Evolutionary conservation across 2,888 invertebrate species (phyloP), one percentile per base, ranked within the genome.

Genomic region (Drosophila borealis): DNA sequence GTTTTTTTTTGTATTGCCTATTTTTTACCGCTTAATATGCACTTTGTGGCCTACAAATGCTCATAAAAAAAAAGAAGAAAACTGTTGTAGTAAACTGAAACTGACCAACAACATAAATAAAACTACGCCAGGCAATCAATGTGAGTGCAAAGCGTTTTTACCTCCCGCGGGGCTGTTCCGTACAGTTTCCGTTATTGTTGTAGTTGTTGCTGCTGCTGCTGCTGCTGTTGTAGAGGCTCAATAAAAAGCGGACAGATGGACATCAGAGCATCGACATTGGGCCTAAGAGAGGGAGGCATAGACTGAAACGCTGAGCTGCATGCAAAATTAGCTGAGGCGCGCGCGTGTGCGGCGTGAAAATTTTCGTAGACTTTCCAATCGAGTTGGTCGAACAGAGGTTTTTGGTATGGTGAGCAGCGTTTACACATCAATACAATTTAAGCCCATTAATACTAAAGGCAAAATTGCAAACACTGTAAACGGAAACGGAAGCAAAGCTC

Each of bases 391-490:
- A 63, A 14, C 29, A 17, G 29, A 63, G 41, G 66, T 59, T 65
- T 74, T 80, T 74, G 65, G 75, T 70, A 77, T 71, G 62, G 59
- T 70, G 74, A 78, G 49, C 76, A 77, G 78, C 59, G 53, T 60
- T 76, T 82, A 66, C 55, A 84, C 84, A 75, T 88, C 86, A 85
- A 85, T 82, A 86, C 81, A 82, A 85, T 86, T 88, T 82, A 86
- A 86, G 86, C 79, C 85, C 83, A 88, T 88, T 82, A 85, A 88
- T 79, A 82, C 80, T 70, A 80, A 77, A 82, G 83, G 79, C 81
- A 70, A 88, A 88, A 85, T 82, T 88, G 88, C 85, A 85, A 85
- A 88, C 81, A 88, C 78, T 88, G 86, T 83, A 83, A 88, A 79
- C 86, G 85, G 88, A 85, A 85, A 70, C 85, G 85, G 85, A 85